Conservation (phyloP, 2,888 invertebrate genomes). For the Cacoxenus indagator region DNA sequence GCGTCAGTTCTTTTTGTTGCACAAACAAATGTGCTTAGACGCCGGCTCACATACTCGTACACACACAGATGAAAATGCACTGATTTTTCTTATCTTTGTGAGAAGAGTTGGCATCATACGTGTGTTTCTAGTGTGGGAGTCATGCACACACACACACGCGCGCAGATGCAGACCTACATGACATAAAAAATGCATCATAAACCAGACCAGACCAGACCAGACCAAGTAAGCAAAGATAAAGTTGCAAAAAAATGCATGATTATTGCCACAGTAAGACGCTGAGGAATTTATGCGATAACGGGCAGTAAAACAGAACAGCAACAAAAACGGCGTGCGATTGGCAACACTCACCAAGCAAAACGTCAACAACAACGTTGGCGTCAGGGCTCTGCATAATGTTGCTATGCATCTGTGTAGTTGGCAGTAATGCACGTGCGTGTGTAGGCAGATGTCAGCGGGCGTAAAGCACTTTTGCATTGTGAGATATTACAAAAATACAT, state of each 20-base stretch:
- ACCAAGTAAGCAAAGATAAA: constrained; percentile 9
- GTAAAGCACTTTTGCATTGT: background rate
- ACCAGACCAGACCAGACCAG: too few species aligned
- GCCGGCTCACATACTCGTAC: background rate
- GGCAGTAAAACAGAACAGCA: too few species aligned
- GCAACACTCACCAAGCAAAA: constrained; percentile 1
- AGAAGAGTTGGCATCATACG: background rate
- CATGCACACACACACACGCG: background rate
- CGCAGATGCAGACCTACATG: background rate
- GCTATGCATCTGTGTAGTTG: background rate
- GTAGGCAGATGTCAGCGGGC: background rate
- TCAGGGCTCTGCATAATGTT: background rate
- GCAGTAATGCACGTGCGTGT: background rate
- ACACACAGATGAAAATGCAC: background rate
- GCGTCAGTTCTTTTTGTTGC: background rate
- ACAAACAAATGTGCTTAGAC: background rate
- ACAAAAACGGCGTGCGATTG: background rate
- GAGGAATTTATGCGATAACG: constrained; percentile 15
- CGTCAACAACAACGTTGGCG: background rate
- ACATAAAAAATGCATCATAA: background rate
- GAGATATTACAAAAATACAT: background rate
- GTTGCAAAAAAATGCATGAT: constrained; percentile 11
- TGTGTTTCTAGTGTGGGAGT: background rate
- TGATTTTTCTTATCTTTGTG: background rate
- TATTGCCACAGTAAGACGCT: constrained; percentile 2